Conservation (phyloP, 2,797 vertebrate genomes). For the Scyliorhinus canicula region DNA sequence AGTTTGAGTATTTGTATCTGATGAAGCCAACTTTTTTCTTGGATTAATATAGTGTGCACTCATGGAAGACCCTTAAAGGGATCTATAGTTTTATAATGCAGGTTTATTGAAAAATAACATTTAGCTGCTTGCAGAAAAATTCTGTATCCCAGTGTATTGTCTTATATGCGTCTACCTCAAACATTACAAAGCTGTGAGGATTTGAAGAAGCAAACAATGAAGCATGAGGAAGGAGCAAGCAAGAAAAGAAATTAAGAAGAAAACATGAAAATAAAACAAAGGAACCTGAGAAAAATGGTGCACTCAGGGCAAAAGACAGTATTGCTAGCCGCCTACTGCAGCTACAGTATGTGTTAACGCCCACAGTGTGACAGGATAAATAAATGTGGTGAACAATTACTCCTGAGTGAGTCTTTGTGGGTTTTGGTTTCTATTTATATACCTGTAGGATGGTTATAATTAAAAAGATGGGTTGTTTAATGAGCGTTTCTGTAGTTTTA, state of each 20-base stretch:
- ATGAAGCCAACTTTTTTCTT: not conserved
- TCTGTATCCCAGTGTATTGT: not conserved
- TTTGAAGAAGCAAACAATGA: constrained; percentile 1
- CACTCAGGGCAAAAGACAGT: not conserved
- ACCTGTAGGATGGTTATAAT: not conserved
- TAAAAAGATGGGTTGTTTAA: not conserved
- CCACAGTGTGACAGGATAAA: not conserved
- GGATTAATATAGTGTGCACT: not conserved
- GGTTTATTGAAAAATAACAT: not conserved
- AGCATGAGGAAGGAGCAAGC: not conserved
- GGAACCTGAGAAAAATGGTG: not conserved
- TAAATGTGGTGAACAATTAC: not conserved
- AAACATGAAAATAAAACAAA: not conserved
- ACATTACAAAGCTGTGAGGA: not conserved
- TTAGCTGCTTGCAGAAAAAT: not conserved
- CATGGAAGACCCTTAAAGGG: not conserved
- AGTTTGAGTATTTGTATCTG: not conserved
- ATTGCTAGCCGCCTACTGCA: not conserved
- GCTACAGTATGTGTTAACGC: not conserved
- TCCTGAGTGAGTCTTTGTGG: not conserved
- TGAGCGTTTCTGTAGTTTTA: not conserved
- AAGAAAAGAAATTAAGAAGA: not conserved
- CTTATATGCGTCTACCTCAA: not conserved
- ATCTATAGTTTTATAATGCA: not conserved
- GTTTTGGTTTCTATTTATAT: not conserved